A percentile compares a stretch with the other conserved stretches of the same genome.
Evolutionary conservation across 2,113 vertebrate species (phyloP).

Genomic region (Oreochromis niloticus): DNA sequence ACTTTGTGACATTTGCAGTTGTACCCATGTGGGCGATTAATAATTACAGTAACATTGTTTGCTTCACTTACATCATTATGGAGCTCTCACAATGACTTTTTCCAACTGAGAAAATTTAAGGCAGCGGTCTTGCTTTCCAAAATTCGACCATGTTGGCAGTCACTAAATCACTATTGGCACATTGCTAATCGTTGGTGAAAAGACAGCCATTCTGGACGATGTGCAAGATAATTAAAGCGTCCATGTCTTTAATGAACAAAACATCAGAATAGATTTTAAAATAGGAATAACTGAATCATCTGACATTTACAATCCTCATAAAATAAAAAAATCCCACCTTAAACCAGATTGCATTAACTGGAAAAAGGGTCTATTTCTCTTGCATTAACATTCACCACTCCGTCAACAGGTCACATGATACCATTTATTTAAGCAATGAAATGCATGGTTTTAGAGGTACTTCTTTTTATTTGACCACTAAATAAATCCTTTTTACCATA

Average conservation of each 20-base stretch:
- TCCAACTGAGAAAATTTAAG: not conserved
- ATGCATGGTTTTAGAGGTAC: not conserved
- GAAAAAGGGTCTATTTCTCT: too few relatives aligned
- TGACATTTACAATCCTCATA: not conserved
- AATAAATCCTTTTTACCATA: not conserved
- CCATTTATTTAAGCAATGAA: not conserved
- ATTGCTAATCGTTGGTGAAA: not conserved
- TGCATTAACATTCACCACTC: not conserved
- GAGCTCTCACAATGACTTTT: not conserved
- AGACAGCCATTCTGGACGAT: not conserved
- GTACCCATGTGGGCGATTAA: slow-evolving; percentile 37
- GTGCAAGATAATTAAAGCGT: not conserved
- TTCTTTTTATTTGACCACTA: not conserved
- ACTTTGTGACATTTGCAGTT: slow-evolving; percentile 37
- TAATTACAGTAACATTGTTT: slow-evolving; percentile 20
- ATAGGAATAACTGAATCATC: not conserved
- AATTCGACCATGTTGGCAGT: not conserved
- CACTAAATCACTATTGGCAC: not conserved
- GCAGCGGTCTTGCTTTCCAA: not conserved
- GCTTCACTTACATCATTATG: slow-evolving; percentile 3
- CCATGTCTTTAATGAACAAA: not conserved
- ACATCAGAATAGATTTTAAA: not conserved
- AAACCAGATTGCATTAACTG: not conserved
- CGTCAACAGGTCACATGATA: not conserved
- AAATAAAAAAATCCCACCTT: not conserved